A percentile compares a stretch with the other conserved stretches of the same genome.
These are phyloP conservation scores for Chaetoderma sp. DNA, from an alignment of 2,888 invertebrate genomes.

Conservation along the genomic window DNA sequence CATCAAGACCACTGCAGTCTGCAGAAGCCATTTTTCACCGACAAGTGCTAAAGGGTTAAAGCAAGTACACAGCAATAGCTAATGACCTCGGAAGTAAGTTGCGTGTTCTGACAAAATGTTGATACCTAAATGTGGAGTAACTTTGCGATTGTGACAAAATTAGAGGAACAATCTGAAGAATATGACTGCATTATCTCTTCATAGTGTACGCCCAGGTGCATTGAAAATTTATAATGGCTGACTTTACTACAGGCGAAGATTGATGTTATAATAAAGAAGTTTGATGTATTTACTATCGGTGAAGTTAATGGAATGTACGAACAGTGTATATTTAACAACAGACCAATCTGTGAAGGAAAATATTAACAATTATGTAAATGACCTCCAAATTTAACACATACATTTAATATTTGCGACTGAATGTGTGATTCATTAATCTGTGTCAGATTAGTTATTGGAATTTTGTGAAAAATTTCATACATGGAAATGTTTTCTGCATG, in stretches of 20 bases:
- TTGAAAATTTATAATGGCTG: background rate
- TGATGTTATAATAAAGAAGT: background rate
- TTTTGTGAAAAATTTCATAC: background rate
- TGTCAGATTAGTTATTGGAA: background rate
- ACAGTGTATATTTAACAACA: background rate
- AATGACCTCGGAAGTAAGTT: no score
- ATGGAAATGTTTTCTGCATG: background rate
- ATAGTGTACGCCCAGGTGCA: background rate
- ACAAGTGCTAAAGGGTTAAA: no score
- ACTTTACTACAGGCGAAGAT: background rate
- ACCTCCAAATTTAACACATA: background rate
- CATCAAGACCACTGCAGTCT: no score
- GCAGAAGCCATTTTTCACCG: no score
- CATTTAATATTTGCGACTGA: slow-evolving; percentile 1
- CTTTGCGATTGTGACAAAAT: no score
- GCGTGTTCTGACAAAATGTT: no score
- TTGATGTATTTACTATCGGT: background rate
- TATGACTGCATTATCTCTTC: background rate
- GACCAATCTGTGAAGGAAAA: no score
- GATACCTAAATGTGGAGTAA: no score
- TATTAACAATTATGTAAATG: background rate
- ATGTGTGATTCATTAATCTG: background rate
- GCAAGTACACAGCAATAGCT: no score
- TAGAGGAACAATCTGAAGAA: no score
- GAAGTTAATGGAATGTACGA: background rate